A percentile compares a stretch with the other conserved stretches of the same genome.
Conservation (phyloP, 2,113 vertebrate genomes). For the Setophaga petechia region DNA sequence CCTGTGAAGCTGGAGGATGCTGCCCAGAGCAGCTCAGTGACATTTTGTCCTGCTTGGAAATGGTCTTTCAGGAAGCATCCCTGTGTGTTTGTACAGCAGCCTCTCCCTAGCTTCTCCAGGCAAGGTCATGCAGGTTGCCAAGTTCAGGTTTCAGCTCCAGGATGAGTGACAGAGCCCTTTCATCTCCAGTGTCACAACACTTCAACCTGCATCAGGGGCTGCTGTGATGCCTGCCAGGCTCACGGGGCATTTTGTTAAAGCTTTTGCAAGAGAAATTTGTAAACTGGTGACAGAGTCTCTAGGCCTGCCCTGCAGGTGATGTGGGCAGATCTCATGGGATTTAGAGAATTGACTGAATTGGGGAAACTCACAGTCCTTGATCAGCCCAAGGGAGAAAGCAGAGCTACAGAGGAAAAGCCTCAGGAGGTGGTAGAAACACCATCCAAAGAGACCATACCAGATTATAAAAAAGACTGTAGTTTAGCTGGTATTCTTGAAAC, state of each 20-base stretch:
- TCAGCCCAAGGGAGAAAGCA: neutral
- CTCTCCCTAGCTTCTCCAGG: neutral
- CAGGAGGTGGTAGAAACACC: accelerated
- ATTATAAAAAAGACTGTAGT: neutral
- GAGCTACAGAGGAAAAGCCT: accelerated
- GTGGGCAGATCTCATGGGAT: neutral
- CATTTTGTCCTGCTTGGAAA: neutral
- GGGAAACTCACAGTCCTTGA: neutral
- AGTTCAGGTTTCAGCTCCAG: neutral
- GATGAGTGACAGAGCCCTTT: neutral
- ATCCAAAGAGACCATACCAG: neutral
- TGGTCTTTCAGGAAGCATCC: neutral
- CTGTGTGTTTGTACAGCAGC: neutral
- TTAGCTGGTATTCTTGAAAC: neutral
- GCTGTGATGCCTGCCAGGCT: neutral
- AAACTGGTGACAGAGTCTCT: neutral
- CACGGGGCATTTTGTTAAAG: neutral
- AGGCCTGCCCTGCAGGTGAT: neutral
- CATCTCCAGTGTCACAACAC: neutral
- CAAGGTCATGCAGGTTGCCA: neutral
- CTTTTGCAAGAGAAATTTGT: neutral
- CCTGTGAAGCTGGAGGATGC: accelerated
- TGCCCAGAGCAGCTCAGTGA: neutral
- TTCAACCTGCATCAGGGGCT: neutral
- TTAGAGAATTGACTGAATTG: neutral